Percentiles rank a stretch among this genome's conserved stretches.
Evolutionary conservation across 2,888 invertebrate species (phyloP).

Genomic region (Eupsilia transversa): DNA sequence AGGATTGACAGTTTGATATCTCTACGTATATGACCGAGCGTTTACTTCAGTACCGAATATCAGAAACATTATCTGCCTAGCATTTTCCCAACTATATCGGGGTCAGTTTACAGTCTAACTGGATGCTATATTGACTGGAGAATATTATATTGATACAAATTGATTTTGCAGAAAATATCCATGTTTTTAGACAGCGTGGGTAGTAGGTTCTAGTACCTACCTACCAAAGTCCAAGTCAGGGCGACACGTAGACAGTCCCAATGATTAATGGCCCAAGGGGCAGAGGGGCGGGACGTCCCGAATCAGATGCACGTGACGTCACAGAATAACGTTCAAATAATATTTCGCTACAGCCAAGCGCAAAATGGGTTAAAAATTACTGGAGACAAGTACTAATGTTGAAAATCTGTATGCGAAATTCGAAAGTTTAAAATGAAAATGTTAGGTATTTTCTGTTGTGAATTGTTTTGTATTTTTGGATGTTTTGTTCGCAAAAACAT

Average conservation of each 20-base stretch:
- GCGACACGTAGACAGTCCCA: conserved; percentile 81
- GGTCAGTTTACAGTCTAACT: not conserved
- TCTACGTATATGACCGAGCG: not conserved
- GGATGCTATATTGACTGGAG: too few relatives aligned
- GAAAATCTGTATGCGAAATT: conserved; percentile 61
- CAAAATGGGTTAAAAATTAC: conserved; percentile 70
- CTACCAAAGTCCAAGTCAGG: conserved; percentile 71
- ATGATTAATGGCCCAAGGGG: conserved; percentile 83
- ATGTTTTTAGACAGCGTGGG: conserved; percentile 44
- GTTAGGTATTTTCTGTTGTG: conserved; percentile 37
- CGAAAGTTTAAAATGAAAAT: conserved; percentile 61
- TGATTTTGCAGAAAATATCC: conserved; percentile 38
- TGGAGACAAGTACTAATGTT: conserved; percentile 64
- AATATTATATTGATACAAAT: conserved; percentile 3
- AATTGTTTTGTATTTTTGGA: conserved; percentile 26
- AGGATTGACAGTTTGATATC: conserved; percentile 50
- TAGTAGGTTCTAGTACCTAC: conserved; percentile 48
- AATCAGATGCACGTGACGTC: conserved; percentile 89
- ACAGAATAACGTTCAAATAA: conserved; percentile 81
- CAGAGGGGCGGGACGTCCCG: conserved; percentile 75
- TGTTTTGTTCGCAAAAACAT: conserved; percentile 9
- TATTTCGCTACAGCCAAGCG: conserved; percentile 74
- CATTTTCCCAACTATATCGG: not conserved
- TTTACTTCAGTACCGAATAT: conserved; percentile 10
- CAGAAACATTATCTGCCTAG: conserved; percentile 4